Evolutionary conservation across 92 coral and sea anemone genomes (phyloP), one percentile per base, ranked within the genome.

Genomic region (Umimayanthus chanpuru): DNA sequence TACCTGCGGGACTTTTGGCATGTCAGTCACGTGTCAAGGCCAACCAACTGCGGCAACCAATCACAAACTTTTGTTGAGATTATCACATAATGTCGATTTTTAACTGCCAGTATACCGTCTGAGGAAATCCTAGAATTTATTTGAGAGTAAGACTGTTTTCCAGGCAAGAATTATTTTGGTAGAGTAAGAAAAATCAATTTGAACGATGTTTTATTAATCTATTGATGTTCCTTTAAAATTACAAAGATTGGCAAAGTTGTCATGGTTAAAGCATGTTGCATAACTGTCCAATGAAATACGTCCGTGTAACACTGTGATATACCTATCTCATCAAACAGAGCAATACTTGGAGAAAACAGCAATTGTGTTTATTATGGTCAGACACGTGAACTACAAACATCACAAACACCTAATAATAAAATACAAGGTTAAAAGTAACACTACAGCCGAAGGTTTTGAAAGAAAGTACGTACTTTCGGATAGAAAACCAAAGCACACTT

Each of bases 401-500:
- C 64, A 55, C 64, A 61, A 21, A 0, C n/a, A 61, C 68, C n/a
- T 61, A 20, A 3, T 0, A 61, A 61, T 61, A 61, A 61, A 61
- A 16, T 21, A 0, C 25, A 3, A 16, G 7, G 68, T 20, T 61
- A 18, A 20, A 61, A 61, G 26, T 61, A 20, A 61, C 2, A 32
- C 36, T 32, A 32, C 20, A 61, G 26, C 26, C 26, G 68, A 3
- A 3, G 18, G 36, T 43, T 73, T 41, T 47, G 25, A 12, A 43
- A 28, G 20, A 53, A 16, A 21, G 4, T 8, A 64, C 10, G 2
- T 32, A 39, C 85, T 80, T 26, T 20, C 23, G 7, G 68, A 61
- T 61, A 47, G 10, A 26, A 61, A 41, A 65, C 38, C 50, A 25
- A 44, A 44, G 41, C n/a, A 47, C 56, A 83, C 99, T 53, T 85